A percentile compares a stretch with the other conserved stretches of the same genome.
Conservation (phyloP, 2,888 invertebrate species). For the Phyllotreta cruciferae region DNA sequence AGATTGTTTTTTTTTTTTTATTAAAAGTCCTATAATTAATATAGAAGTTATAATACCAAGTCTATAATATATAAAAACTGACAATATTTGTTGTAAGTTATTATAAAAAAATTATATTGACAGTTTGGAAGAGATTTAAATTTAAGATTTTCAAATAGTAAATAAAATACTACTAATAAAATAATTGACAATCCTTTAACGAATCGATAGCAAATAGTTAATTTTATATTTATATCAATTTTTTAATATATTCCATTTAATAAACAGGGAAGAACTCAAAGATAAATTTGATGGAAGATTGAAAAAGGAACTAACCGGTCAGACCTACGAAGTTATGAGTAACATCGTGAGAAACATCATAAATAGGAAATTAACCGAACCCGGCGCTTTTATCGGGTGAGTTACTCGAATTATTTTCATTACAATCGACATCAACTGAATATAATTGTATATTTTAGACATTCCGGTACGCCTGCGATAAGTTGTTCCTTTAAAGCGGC, state of each 20-base stretch:
- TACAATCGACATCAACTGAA: not conserved
- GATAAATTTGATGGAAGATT: slow-evolving; percentile 94
- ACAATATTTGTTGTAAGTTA: too few species aligned
- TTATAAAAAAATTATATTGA: too few species aligned
- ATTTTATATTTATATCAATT: too few species aligned
- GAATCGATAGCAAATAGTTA: too few species aligned
- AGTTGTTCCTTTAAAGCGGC: slow-evolving; percentile 98
- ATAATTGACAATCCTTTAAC: too few species aligned
- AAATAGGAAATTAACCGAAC: slow-evolving; percentile 92
- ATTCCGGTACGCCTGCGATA: slow-evolving; percentile 87
- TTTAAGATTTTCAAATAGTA: too few species aligned
- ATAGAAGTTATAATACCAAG: too few species aligned
- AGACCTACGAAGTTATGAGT: slow-evolving; percentile 93
- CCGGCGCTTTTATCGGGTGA: slow-evolving; percentile 91
- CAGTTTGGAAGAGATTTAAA: too few species aligned
- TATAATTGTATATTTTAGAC: slow-evolving; percentile 61
- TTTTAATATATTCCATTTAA: not conserved
- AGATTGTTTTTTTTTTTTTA: slow-evolving; percentile 53
- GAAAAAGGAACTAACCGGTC: slow-evolving; percentile 87
- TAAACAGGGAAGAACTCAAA: slow-evolving; percentile 81
- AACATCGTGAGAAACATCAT: slow-evolving; percentile 96
- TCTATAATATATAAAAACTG: too few species aligned
- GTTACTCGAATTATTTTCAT: slow-evolving; percentile 32
- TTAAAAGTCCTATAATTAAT: slow-evolving; percentile 13
- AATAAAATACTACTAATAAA: too few species aligned